Conservation (phyloP, 1,140 invertebrate genomes). For the Mamestra configurata region DNA sequence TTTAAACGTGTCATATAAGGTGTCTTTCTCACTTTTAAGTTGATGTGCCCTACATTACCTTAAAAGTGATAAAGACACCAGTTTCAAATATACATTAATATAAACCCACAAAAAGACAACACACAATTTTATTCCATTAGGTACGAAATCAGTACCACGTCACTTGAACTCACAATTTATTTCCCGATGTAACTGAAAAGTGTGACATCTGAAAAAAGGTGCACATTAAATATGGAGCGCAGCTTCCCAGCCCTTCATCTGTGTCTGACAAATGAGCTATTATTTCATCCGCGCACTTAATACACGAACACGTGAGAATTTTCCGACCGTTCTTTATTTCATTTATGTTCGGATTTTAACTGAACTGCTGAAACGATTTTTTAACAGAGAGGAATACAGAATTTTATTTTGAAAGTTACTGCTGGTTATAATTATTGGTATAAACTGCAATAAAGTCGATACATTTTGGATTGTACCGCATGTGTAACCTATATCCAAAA, state of each 20-base stretch:
- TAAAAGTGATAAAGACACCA: no score
- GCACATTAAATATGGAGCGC: constrained; percentile 12
- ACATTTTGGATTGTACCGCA: no score
- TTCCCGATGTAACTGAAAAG: constrained; percentile 5
- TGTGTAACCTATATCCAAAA: no score
- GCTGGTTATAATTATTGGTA: neutral
- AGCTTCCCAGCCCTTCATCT: constrained; percentile 17
- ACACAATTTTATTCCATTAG: neutral
- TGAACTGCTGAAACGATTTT: neutral
- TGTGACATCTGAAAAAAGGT: constrained; percentile 31
- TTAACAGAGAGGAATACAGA: neutral
- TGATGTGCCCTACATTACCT: no score
- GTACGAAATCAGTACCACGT: neutral
- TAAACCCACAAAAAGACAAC: no score
- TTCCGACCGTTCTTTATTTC: constrained; percentile 21
- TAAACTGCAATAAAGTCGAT: neutral
- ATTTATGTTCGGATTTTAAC: constrained; percentile 30
- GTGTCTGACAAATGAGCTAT: constrained; percentile 46
- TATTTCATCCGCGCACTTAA: constrained; percentile 37
- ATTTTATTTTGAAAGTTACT: neutral
- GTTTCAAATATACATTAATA: no score
- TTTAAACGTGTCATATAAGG: no score
- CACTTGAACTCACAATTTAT: constrained; percentile 13
- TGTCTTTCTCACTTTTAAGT: no score
- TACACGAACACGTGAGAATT: constrained; percentile 26